Base-by-base conservation (phyloP, 2,113 vertebrate species). In the Sinocyclocheilus rhinocerous region DNA sequence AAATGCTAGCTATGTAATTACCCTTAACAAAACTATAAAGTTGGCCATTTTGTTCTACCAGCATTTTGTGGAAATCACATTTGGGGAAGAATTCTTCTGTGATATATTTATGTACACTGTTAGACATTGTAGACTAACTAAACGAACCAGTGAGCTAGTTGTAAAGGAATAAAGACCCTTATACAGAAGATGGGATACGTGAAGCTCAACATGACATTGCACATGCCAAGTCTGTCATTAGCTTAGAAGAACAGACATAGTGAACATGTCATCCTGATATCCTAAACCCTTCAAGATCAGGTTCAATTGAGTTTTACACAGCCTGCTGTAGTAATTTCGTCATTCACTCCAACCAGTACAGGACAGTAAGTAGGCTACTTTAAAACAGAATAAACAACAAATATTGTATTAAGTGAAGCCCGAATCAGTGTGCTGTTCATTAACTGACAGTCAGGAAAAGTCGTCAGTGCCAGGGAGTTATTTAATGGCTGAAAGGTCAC, bases 401-500 rank as follows among this genome's bases (percentile, higher is more conserved):
- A 26, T 36, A 10, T 48, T 65, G 9, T 26, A 24, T 13, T 10
- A 15, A n/a, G 57, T 50, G 18, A 29, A 48, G 26, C 11, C 59
- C 3, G 26, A 67, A 52, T 69, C 63, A 45, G 50, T 26, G 15
- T 42, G 42, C 4, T 82, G 36, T 59, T 15, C 11, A 16, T 78
- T 8, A 33, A 59, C 26, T 36, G 6, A 22, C 22, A 80, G 65
- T 73, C 48, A 26, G 81, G 4, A 15, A 24, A 69, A 20, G 63
- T 4, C 7, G 13, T 24, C 76, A 50, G 76, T 63, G 63, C 42
- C 5, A 78, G 15, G 77, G 61, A 36, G 26, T 81, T 87, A 90
- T 42, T 42, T 84, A 81, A 86, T 39, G 61, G 24, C 20, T 26
- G 67, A 82, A 73, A 78, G 48, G 69, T 86, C 83, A 83, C 9